Base-by-base conservation (phyloP, 2,797 vertebrate genomes). In the Sebastes jordani region DNA sequence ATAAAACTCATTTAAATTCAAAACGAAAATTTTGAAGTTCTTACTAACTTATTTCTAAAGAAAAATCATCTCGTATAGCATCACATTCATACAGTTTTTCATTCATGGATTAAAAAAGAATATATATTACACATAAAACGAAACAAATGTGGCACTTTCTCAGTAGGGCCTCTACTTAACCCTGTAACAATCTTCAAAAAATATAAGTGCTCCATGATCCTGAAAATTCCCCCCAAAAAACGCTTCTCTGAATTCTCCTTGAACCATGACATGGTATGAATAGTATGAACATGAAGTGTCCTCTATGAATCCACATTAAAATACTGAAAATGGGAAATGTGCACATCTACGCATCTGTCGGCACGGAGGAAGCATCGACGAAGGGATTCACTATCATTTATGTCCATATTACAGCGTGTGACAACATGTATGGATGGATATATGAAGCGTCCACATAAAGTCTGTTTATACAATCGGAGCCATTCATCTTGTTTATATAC, bases 41-140 rank as follows among this genome's bases (percentile, higher is more conserved):
- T 13, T 23, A 65, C 23, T 46, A 32, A 76, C 56, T 36, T 86
- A 79, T 46, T 77, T 62, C 77, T 71, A 32, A 18, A 62, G 71
- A 23, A 49, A 70, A 67, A 9, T 4, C 42, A 59, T 61, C 23
- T 58, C 22, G 60, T 62, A 27, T 72, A 18, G 32, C 70, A 63
- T 63, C 69, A 85, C 87, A 88, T 88, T 88, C 82, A 73, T 85
- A 66, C 71, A 78, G 72, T 62, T 42, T 56, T 82, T 74, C 65
- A 79, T 62, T 82, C 58, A 71, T 32, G 16, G 65, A 63, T 67
- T 70, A 49, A 62, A 69, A n/a, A 49, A 65, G 27, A 10, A 65
- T 8, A 10, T 58, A 58, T 54, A 27, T 5, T 27, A 2, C 4
- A 42, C 4, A 55, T 11, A 67, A 23, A 71, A 78, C 2, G 20